A percentile compares a stretch with the other conserved stretches of the same genome.
Evolutionary conservation across 53 echinoderm and acorn worm species (phyloP).

Genomic region (Pentamera pediparva): DNA sequence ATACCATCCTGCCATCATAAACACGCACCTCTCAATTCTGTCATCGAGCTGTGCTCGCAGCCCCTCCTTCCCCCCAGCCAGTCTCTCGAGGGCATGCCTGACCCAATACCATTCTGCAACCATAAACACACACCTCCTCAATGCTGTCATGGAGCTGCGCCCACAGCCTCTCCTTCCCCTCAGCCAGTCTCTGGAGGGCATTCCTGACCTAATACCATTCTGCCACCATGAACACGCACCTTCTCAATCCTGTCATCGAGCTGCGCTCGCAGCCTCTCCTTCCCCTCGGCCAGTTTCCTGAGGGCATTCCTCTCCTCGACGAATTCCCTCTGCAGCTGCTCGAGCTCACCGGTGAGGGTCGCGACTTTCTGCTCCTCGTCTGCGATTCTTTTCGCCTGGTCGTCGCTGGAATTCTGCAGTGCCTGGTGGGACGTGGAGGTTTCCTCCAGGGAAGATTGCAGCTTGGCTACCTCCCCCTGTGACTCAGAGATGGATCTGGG

Average conservation of each 20-base stretch:
- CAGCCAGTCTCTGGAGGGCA: neutral
- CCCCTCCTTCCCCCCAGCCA: too few relatives aligned
- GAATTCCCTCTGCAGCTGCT: slow-evolving; percentile 21
- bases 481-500: slow-evolving; percentile 11
- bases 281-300: neutral
- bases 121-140: slow-evolving; percentile 1
- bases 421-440: neutral
- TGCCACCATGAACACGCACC: neutral
- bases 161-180: neutral
- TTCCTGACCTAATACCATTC: neutral
- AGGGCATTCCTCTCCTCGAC: slow-evolving; percentile 1
- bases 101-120: too few relatives aligned
- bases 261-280: neutral
- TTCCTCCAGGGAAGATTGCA: neutral
- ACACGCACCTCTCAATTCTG: too few relatives aligned
- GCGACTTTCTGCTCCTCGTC: neutral
- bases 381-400: neutral
- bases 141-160: slow-evolving; percentile 3
- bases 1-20: too few relatives aligned
- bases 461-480: neutral
- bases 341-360: neutral
- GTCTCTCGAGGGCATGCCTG: too few relatives aligned
- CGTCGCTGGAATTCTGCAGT: neutral
- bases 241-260: slow-evolving; percentile 21
- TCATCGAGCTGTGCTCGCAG: too few relatives aligned